Percentiles rank a stretch among this genome's conserved stretches.
Evolutionary conservation across 2,888 invertebrate species (phyloP).

Genomic region (Urechis unicinctus): DNA sequence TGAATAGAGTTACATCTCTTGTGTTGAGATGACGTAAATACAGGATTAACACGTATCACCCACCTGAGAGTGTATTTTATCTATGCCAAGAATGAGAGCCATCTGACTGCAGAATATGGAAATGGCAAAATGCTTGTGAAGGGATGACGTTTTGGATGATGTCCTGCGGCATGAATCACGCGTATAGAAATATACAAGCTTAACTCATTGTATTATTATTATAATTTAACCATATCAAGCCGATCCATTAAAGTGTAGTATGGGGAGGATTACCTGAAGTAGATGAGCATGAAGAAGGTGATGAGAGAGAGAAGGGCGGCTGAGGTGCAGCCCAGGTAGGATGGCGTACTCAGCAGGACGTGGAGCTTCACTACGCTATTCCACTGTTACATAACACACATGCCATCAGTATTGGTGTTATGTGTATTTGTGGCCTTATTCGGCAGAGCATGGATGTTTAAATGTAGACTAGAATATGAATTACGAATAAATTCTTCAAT

Average conservation of each 20-base stretch:
- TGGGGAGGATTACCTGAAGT: conserved; percentile 32
- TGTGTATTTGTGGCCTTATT: too few species aligned
- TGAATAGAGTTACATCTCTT: too few species aligned
- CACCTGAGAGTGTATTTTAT: conserved; percentile 5
- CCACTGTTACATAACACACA: conserved; percentile 36
- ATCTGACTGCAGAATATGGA: conserved; percentile 44
- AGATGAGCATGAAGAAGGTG: conserved; percentile 39
- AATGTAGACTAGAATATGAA: too few species aligned
- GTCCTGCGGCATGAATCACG: conserved; percentile 35
- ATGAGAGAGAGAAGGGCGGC: conserved; percentile 42
- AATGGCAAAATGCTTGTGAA: conserved; percentile 48
- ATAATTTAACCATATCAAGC: not conserved
- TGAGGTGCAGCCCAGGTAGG: conserved; percentile 48
- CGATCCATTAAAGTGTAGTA: not conserved
- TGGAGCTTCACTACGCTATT: conserved; percentile 41
- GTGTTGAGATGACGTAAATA: not conserved
- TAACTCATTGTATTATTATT: too few species aligned
- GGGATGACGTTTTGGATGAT: conserved; percentile 43
- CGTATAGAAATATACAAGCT: too few species aligned
- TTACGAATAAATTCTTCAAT: too few species aligned
- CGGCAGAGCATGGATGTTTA: too few species aligned
- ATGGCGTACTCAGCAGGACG: conserved; percentile 43
- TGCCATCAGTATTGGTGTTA: too few species aligned
- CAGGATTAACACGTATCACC: not conserved
- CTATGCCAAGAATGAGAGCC: conserved; percentile 46